Evolutionary conservation across 2,113 vertebrate genomes (phyloP).

Genomic region (Carassius auratus): DNA sequence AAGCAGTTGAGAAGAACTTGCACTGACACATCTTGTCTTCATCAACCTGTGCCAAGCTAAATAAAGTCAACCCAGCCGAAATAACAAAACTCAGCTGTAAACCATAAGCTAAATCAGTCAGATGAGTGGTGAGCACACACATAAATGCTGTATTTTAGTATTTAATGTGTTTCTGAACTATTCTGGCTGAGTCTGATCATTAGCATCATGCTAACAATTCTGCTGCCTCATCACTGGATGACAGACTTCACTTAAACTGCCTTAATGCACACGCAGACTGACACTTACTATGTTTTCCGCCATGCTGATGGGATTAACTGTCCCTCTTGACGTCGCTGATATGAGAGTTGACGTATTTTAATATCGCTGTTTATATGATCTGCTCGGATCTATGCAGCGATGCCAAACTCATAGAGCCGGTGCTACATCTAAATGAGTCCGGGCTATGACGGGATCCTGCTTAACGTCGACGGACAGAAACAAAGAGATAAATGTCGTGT

Average conservation of each 20-base stretch:
- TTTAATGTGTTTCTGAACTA: background rate
- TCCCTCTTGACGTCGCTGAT: slow-evolving; percentile 20
- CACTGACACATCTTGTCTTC: background rate
- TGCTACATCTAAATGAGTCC: slow-evolving; percentile 16
- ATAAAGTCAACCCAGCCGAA: background rate
- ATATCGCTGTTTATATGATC: slow-evolving; percentile 43
- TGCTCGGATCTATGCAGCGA: slow-evolving; percentile 50
- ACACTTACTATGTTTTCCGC: slow-evolving; percentile 89
- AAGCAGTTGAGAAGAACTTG: background rate
- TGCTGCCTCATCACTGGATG: slow-evolving; percentile 89
- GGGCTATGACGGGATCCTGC: background rate
- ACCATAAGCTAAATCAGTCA: background rate
- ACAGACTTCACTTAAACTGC: slow-evolving; percentile 12
- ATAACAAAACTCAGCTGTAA: background rate
- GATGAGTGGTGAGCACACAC: background rate
- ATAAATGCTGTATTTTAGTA: background rate
- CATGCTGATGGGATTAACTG: slow-evolving; percentile 71
- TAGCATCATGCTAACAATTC: slow-evolving; percentile 76
- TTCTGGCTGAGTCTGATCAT: slow-evolving; percentile 41
- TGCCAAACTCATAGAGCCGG: slow-evolving; percentile 64
- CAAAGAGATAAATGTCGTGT: background rate
- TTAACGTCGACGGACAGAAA: slow-evolving; percentile 20
- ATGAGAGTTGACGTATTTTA: slow-evolving; percentile 7
- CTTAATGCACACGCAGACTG: slow-evolving; percentile 59
- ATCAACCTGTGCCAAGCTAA: slow-evolving; percentile 1